Evolutionary conservation across 2,888 invertebrate genomes (phyloP).

Genomic region (Timema podura): DNA sequence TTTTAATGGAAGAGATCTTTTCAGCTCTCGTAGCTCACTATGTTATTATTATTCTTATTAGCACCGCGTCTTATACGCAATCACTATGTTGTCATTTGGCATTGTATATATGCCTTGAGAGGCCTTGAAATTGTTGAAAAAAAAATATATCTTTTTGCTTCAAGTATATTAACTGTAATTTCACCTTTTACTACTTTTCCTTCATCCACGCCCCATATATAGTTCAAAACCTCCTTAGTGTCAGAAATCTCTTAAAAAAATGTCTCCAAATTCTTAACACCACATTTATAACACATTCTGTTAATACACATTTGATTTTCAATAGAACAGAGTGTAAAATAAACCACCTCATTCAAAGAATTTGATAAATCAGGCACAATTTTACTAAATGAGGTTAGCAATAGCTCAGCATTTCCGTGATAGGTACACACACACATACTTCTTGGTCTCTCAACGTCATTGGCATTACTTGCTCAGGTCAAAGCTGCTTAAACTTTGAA

Average conservation of each 20-base stretch:
- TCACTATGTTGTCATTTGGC: background rate
- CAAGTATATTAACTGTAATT: background rate
- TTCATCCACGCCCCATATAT: background rate
- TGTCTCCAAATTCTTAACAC: constrained; percentile 4
- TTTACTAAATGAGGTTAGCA: background rate
- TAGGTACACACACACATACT: background rate
- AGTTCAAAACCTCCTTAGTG: background rate
- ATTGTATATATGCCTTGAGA: constrained; percentile 10
- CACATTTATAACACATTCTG: background rate
- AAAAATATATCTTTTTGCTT: constrained; percentile 1
- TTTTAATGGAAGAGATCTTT: too few species aligned
- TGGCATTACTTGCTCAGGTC: background rate
- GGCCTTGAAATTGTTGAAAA: background rate
- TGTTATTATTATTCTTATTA: background rate
- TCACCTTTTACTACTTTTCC: background rate
- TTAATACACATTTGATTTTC: too few species aligned
- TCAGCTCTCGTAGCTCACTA: too few species aligned
- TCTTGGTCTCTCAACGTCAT: background rate
- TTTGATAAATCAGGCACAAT: background rate
- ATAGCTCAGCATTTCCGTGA: constrained; percentile 7
- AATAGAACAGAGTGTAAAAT: background rate
- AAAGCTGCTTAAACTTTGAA: background rate
- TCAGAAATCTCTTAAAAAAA: background rate
- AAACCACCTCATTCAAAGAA: background rate
- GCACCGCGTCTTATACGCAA: background rate